Evolutionary conservation across 2,888 invertebrate genomes (phyloP).

Genomic region (Odontomyia ornata): DNA sequence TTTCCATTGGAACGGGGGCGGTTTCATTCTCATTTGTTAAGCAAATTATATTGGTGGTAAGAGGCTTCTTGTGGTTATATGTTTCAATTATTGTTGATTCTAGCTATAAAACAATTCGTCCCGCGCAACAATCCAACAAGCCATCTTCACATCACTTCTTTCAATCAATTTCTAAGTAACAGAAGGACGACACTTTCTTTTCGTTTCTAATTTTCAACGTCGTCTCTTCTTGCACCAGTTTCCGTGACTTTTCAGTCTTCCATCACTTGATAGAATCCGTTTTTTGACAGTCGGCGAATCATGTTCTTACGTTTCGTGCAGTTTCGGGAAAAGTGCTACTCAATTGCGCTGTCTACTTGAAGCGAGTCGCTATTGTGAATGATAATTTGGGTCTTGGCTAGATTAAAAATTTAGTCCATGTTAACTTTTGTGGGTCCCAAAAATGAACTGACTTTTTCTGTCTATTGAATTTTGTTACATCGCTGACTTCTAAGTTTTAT

Average conservation of each 20-base stretch:
- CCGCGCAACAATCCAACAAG: background rate
- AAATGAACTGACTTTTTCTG: too few relatives aligned
- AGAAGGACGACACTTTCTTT: background rate
- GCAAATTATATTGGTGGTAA: background rate
- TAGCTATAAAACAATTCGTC: constrained; percentile 8
- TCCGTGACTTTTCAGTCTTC: background rate
- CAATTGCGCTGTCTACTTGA: background rate
- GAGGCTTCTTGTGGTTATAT: background rate
- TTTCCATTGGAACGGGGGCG: background rate
- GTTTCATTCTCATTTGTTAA: constrained; percentile 31
- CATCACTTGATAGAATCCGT: constrained; percentile 23
- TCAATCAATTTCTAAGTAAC: constrained; percentile 14
- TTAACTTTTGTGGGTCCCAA: too few relatives aligned
- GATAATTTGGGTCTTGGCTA: too few relatives aligned
- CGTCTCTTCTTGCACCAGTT: background rate
- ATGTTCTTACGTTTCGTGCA: constrained; percentile 6
- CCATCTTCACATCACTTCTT: constrained; percentile 34
- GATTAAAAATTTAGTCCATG: too few relatives aligned
- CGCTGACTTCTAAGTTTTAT: too few relatives aligned
- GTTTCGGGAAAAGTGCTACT: background rate
- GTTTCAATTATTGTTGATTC: background rate
- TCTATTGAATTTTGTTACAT: too few relatives aligned
- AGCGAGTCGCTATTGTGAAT: too few relatives aligned
- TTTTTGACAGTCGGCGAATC: constrained; percentile 25
- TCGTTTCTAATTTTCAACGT: background rate